These are phyloP conservation scores for Apogon hyalosoma DNA, from an alignment of 2,797 vertebrate genomes.

Conservation along the genomic window DNA sequence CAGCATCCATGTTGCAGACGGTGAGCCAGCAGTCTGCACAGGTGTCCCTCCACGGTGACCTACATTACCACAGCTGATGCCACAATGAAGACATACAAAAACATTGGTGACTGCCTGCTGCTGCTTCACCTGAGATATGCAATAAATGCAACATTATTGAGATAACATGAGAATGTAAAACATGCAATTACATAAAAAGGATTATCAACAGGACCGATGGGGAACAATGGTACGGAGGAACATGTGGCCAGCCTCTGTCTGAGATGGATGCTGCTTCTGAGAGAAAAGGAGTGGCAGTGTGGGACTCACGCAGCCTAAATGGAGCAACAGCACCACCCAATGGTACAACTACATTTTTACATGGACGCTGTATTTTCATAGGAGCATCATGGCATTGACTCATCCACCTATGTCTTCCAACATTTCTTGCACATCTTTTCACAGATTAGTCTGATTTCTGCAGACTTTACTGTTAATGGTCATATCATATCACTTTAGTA, in stretches of 20 bases:
- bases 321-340: conserved; percentile 56
- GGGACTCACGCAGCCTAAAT: not conserved
- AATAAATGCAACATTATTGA: fast-evolving
- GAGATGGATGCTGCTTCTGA: conserved; percentile 67
- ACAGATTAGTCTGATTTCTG: not conserved
- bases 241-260: conserved; percentile 45
- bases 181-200: not conserved
- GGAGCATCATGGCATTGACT: too few species aligned
- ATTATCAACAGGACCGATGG: not conserved
- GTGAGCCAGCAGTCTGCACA: conserved; percentile 47
- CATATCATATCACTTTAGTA: not conserved
- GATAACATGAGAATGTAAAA: not conserved
- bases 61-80: conserved; percentile 57
- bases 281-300: conserved; percentile 73
- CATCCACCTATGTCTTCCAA: too few species aligned
- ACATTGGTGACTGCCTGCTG: not conserved
- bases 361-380: not conserved
- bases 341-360: conserved; percentile 1
- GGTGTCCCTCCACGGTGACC: conserved; percentile 71
- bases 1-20: conserved; percentile 64
- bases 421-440: not conserved
- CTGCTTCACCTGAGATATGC: not conserved
- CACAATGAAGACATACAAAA: conserved; percentile 13
- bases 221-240: conserved; percentile 39
- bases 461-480: too few species aligned